Percentiles rank a stretch among this genome's conserved stretches.
Conservation (phyloP, 2,888 invertebrate genomes). For the Mylabris sibirica region DNA sequence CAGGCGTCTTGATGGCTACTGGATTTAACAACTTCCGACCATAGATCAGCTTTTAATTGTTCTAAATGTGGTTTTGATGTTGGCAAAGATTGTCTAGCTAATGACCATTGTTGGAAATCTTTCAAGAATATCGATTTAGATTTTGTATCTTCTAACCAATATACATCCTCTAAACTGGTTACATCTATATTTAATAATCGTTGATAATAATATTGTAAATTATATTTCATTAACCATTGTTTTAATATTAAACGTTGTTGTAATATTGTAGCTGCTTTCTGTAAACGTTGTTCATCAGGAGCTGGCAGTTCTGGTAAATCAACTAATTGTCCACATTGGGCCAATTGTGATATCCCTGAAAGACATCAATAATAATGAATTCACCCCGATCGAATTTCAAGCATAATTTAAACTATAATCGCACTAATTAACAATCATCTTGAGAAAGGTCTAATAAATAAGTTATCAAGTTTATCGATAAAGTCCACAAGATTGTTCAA, state of each 20-base stretch:
- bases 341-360: constrained; percentile 82
- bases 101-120: constrained; percentile 81
- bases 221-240: constrained; percentile 82
- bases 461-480: background rate
- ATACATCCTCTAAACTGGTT: constrained; percentile 86
- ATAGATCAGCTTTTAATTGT: constrained; percentile 80
- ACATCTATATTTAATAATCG: constrained; percentile 82
- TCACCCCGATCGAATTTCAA: background rate
- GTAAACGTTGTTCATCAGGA: constrained; percentile 83
- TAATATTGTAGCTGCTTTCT: constrained; percentile 80
- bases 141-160: constrained; percentile 83
- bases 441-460: background rate
- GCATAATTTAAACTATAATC: background rate
- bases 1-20: constrained; percentile 89
- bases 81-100: constrained; percentile 81
- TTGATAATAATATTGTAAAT: constrained; percentile 76
- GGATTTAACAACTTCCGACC: constrained; percentile 86
- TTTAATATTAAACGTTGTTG: constrained; percentile 85
- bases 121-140: constrained; percentile 77
- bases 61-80: constrained; percentile 82
- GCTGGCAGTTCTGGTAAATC: constrained; percentile 83
- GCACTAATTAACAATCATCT: background rate
- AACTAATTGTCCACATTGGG: constrained; percentile 81
- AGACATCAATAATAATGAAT: constrained; percentile 18
- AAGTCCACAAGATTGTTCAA: background rate